Base-by-base conservation (phyloP, 64 coral and sea anemone genomes). In the Trachythela sp. region DNA sequence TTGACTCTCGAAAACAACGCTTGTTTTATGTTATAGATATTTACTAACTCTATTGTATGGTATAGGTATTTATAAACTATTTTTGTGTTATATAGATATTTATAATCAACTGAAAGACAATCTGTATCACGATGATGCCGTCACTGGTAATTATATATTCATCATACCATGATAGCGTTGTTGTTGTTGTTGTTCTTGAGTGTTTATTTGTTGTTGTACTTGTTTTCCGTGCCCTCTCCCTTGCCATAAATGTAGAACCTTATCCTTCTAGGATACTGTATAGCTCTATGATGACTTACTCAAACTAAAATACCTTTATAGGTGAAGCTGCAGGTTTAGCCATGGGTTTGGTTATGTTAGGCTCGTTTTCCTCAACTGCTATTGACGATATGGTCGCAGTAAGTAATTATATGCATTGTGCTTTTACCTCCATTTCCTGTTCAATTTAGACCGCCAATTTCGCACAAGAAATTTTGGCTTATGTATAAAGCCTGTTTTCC, bases 351-450 rank as follows among this genome's bases (percentile, higher is more conserved):
- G 95, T 98, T 30, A 98, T 98, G 95, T 85, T 98, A 10, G 95
- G 95, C 20, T 98, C 95, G 18, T 94, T 92, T 29, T 94, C 94
- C 71, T 91, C 93, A 9, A 85, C 48, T 36, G 95, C 95, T 20
- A 94, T 98, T 50, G 95, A 98, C 36, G 91, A 98, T 40, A 98
- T 98, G 95, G 95, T 98, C 72, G 93, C 93, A 64, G 95, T 97
- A 94, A 70, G 95, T 92, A 83, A 15, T 10, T 77, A n/a, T 40
- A 14, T 50, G 11, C 64, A 70, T 38, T 2, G 2, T n/a, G 15
- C 8, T 7, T 80, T 6, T n/a, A n/a, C n/a, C n/a, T n/a, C n/a
- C n/a, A n/a, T n/a, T n/a, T n/a, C n/a, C n/a, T n/a, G n/a, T n/a
- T n/a, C n/a, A n/a, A n/a, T n/a, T n/a, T n/a, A n/a, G n/a, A n/a